Evolutionary conservation across 2,797 vertebrate genomes (phyloP), one percentile per base, ranked within the genome.

Genomic region (Eidolon dupreanum): DNA sequence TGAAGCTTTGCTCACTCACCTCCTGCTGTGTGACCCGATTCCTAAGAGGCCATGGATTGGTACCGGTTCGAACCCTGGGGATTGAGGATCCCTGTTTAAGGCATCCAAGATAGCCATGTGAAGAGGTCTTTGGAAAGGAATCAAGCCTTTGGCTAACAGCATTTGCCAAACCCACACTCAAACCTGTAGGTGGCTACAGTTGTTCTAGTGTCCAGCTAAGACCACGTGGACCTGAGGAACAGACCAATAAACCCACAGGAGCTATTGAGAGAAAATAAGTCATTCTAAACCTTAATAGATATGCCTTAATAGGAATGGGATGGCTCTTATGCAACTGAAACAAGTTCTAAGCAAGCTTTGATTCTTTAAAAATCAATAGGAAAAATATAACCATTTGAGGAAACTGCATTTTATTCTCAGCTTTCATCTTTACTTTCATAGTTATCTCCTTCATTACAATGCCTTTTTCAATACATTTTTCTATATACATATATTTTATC

Each of bases 381-480:
- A 46, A 92, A 77, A 75, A 11, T 7, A 65, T 55, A 38, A 43
- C 2, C 41, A 9, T 68, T 5, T 3, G n/a, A 36, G 38, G 9
- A 53, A 49, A 49, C 49, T 66, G 7, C 12, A 70, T 31, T 83
- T 74, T 74, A 73, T 61, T 46, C 79, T 12, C 33, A 43, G 33
- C 31, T 79, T n/a, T 73, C 4, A 13, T 86, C 28, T 88, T 78
- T 68, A 68, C 16, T 79, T 88, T 78, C 70, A 46, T 36, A 33
- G 16, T 55, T 68, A 49, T 20, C 28, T 28, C 10, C 26, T 41
- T 6, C 43, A 38, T 73, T 87, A 28, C n/a, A 43, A 11, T 53
- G 5, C 5, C 20, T 90, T 79, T 68, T 53, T 51, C 3, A 79
- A 46, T 71, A 49, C 49, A 19, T 43, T 83, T 55, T 68, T 31